Conservation (phyloP, 2,797 vertebrate species). For the Acanthurus leucopareius region DNA sequence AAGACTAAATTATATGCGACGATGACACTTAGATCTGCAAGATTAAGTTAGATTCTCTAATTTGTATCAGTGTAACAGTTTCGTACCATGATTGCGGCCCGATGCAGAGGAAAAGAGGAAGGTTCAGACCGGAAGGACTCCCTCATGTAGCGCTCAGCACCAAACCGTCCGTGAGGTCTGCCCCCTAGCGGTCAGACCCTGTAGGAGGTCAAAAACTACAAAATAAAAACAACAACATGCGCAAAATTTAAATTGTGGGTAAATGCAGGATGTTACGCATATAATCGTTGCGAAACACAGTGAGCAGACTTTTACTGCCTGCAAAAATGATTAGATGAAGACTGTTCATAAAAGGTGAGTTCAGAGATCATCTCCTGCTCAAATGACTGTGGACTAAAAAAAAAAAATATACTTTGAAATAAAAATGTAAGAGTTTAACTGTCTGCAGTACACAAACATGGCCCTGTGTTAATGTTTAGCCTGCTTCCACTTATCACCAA, state of each 20-base stretch:
- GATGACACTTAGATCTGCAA: fast-evolving
- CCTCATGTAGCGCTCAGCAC: conserved; percentile 39
- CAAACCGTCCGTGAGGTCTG: background rate
- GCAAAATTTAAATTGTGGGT: background rate
- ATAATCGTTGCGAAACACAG: background rate
- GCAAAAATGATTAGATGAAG: background rate
- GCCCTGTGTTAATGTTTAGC: conserved; percentile 59
- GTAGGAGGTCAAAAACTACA: background rate
- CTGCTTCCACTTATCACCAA: conserved; percentile 66
- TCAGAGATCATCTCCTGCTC: too few relatives aligned
- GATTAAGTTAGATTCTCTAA: conserved; percentile 78
- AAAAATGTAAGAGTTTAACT: background rate
- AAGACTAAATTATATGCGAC: fast-evolving
- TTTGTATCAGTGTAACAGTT: background rate
- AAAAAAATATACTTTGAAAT: background rate
- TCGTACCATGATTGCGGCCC: conserved; percentile 83
- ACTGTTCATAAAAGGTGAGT: background rate
- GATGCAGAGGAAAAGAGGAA: conserved; percentile 82
- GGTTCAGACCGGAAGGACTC: conserved; percentile 62
- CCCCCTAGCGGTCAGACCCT: conserved; percentile 58
- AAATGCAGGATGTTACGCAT: background rate
- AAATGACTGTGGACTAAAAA: background rate
- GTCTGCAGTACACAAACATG: background rate
- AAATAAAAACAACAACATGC: background rate
- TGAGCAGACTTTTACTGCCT: fast-evolving